These are phyloP conservation scores for Cochlearius cochlearius DNA, from an alignment of 2,113 vertebrate species.

Conservation along the genomic window DNA sequence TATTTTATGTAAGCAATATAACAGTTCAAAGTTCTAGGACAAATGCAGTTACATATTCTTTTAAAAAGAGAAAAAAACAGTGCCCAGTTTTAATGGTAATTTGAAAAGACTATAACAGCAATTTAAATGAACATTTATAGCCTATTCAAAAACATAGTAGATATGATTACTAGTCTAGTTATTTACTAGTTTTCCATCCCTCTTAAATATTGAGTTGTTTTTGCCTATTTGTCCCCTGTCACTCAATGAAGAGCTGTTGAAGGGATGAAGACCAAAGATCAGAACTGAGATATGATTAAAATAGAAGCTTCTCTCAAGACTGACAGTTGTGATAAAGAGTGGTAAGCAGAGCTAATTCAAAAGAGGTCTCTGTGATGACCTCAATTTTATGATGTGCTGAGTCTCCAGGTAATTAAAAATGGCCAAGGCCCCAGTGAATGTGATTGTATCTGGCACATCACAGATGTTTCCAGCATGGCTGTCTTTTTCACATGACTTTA, in stretches of 20 bases:
- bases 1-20: background rate
- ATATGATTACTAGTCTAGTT: background rate
- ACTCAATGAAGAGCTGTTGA: background rate
- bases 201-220: background rate
- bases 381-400: conserved; percentile 60
- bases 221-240: background rate
- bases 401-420: conserved; percentile 61
- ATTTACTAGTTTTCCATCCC: background rate
- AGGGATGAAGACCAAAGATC: background rate
- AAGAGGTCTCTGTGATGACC: conserved; percentile 43
- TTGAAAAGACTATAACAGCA: background rate
- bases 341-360: conserved; percentile 42
- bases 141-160: background rate
- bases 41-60: background rate
- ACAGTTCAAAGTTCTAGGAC: background rate
- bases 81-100: background rate
- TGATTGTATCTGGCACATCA: conserved; percentile 56
- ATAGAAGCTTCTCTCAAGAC: conserved; percentile 14
- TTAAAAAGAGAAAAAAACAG: background rate
- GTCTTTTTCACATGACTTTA: conserved; percentile 27
- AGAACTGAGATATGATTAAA: background rate
- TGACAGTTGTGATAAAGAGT: conserved; percentile 29
- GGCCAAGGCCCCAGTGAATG: background rate
- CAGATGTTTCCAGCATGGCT: conserved; percentile 31
- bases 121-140: background rate